A percentile compares a stretch with the other conserved stretches of the same genome.
phyloP scores from a whole-genome alignment of 2,113 vertebrate species.

The Silurus glanis region DNA sequence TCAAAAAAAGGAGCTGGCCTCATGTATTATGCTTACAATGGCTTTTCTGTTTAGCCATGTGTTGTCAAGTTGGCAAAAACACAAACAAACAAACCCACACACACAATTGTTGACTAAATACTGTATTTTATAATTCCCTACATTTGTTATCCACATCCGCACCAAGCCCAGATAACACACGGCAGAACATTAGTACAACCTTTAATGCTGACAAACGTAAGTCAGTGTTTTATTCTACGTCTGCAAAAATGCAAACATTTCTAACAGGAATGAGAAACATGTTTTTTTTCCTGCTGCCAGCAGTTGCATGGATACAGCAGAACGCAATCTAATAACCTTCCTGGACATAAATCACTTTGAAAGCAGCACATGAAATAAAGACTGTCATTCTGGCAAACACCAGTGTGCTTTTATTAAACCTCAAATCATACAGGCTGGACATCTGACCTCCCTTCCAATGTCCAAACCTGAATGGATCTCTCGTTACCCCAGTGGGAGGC shows the following conservation, averaged over 20 bases:
- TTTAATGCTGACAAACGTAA: slow-evolving; percentile 35
- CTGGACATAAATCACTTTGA: slow-evolving; percentile 71
- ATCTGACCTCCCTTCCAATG: slow-evolving; percentile 7
- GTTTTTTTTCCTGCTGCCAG: slow-evolving; percentile 13
- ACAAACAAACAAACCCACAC: neutral
- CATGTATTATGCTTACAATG: slow-evolving; percentile 41
- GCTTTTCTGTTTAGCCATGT: slow-evolving; percentile 27
- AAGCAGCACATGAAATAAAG: slow-evolving; percentile 59
- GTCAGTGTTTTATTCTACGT: slow-evolving; percentile 13
- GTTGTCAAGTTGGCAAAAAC: slow-evolving; percentile 39
- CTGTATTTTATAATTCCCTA: slow-evolving; percentile 8
- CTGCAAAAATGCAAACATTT: slow-evolving; percentile 53
- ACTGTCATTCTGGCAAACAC: slow-evolving; percentile 67
- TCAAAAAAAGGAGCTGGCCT: slow-evolving; percentile 37
- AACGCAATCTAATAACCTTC: slow-evolving; percentile 66
- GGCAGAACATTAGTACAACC: slow-evolving; percentile 28
- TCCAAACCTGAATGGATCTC: slow-evolving; percentile 34
- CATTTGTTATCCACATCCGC: slow-evolving; percentile 18
- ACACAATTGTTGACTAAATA: slow-evolving; percentile 15
- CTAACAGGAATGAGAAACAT: slow-evolving; percentile 55
- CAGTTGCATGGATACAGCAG: slow-evolving; percentile 44
- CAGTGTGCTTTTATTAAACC: slow-evolving; percentile 70
- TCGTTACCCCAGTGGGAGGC: neutral
- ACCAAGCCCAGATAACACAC: slow-evolving; percentile 1
- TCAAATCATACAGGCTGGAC: slow-evolving; percentile 52